phyloP scores from a whole-genome alignment of 2,888 invertebrate species.

The Plebejus anna region DNA sequence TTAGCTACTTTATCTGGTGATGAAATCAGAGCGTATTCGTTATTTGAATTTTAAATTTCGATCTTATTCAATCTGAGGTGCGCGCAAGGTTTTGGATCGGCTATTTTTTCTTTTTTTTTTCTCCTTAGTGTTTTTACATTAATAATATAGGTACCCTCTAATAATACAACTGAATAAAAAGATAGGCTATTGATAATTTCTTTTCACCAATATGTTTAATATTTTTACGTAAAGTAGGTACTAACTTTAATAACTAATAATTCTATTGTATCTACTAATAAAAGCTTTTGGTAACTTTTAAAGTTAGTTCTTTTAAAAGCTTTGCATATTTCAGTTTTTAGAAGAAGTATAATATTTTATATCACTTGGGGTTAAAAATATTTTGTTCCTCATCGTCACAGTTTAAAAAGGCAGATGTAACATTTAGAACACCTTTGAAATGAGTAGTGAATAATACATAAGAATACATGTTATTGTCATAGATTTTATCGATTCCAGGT shows the following conservation, averaged over 20 bases:
- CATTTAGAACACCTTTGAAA: slow-evolving; percentile 23
- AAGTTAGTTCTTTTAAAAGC: no score
- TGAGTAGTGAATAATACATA: slow-evolving; percentile 22
- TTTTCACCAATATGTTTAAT: background rate
- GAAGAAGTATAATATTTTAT: background rate
- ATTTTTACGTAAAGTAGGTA: background rate
- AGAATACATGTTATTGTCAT: slow-evolving; percentile 6
- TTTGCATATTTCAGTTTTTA: background rate
- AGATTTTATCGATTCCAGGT: slow-evolving; percentile 28
- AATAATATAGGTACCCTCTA: no score
- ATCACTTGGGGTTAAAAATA: background rate
- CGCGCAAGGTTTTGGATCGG: slow-evolving; percentile 29
- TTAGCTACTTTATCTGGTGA: slow-evolving; percentile 35
- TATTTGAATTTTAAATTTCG: slow-evolving; percentile 39
- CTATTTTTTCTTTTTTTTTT: background rate
- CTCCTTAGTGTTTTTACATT: background rate
- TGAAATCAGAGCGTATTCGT: slow-evolving; percentile 35
- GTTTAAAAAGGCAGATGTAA: slow-evolving; percentile 16
- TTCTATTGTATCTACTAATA: background rate
- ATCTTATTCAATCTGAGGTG: slow-evolving; percentile 33
- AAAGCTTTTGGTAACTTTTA: background rate
- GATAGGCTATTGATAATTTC: background rate
- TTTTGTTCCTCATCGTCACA: slow-evolving; percentile 7
- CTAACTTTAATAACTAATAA: background rate
- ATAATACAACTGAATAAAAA: background rate